Evolutionary conservation across 92 coral and sea anemone genomes (phyloP).

Genomic region (Epizoanthus stellaris): DNA sequence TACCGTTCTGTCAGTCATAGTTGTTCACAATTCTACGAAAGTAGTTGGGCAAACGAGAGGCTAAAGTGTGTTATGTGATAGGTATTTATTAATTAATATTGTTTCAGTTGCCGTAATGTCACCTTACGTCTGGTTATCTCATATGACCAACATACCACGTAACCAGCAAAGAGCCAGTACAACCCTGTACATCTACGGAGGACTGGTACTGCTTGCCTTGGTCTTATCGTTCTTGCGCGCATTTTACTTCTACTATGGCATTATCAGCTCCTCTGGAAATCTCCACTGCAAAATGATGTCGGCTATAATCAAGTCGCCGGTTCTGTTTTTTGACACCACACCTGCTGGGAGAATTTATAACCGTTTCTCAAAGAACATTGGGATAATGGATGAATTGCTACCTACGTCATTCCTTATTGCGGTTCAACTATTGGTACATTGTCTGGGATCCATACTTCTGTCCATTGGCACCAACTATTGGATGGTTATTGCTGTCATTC

Average conservation of each 20-base stretch:
- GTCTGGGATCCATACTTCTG: conserved; percentile 60
- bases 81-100: background rate
- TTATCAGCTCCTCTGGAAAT: conserved; percentile 40
- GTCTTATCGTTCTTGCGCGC: conserved; percentile 23
- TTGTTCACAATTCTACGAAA: no score
- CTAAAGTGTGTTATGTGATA: no score
- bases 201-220: conserved; percentile 42
- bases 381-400: background rate
- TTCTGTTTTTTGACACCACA: no score
- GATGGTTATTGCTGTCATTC: no score
- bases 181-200: conserved; percentile 23
- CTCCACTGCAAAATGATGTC: conserved; percentile 69
- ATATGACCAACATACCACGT: conserved; percentile 49
- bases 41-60: no score
- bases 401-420: conserved; percentile 53
- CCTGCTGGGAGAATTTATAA: no score
- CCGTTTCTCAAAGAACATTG: no score
- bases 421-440: conserved; percentile 43
- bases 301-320: background rate
- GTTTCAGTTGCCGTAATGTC: conserved; percentile 33
- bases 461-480: background rate
- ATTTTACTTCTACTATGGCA: conserved; percentile 27
- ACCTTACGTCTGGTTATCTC: conserved; percentile 55
- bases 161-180: no score
- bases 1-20: no score